Evolutionary conservation across 2,113 vertebrate species (phyloP), one percentile per base, ranked within the genome.

Genomic region (Dasyornis broadbenti): DNA sequence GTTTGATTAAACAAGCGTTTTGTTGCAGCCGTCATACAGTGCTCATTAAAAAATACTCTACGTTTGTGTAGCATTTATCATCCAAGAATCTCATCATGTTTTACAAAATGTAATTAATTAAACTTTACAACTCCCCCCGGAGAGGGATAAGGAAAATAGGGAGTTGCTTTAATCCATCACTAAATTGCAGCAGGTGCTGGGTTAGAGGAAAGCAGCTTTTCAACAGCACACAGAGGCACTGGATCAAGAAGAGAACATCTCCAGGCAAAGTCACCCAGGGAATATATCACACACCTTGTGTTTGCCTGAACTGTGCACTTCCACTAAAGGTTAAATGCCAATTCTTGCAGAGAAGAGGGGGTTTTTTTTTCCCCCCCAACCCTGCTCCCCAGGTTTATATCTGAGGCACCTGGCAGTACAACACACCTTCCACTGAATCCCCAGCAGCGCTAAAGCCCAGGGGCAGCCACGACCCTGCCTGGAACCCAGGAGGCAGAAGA

Each of bases 61-160:
- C 93, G 66, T 93, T 93, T 81, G 90, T 84, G 73, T 65, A 90
- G 82, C 94, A 88, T 96, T 96, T 92, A 92, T 95, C 95, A 96
- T 52, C 94, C 76, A 64, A 86, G 92, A 80, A 95, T 77, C 92
- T 96, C 95, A 93, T 96, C 60, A 12, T 94, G 94, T 84, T 95
- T 89, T 91, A 94, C 94, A 91, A 89, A 95, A 91, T 70, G 89
- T 88, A 96, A 97, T 96, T 97, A 96, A 97, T 97, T 96, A 95
- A 95, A 97, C 86, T 91, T 92, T 82, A 94, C 89, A 96, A 35
- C 86, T 95, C 94, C 94, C 95, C 89, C 82, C 2, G 1, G 94
- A 95, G 95, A 89, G 54, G 93, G 86, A 91, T 91, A 84, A 84
- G 70, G 94, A 92, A 97, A 95, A 95, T n/a, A 73, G 61, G 93